Base-by-base conservation (phyloP, 2,797 vertebrate genomes). In the Neosalanx taihuensis region DNA sequence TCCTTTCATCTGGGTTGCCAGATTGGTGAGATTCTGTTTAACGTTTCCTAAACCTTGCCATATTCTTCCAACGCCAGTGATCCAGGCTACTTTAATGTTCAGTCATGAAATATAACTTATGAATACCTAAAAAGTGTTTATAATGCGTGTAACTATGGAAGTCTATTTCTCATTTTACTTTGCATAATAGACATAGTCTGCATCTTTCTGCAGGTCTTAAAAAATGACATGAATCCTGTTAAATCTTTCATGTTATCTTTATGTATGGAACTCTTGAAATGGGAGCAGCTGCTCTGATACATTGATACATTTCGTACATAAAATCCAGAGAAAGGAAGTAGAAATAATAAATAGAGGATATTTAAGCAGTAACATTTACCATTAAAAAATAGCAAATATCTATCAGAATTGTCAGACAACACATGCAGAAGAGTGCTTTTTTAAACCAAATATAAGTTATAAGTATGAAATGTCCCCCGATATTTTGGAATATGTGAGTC, bases 311-410 rank as follows among this genome's bases (percentile, higher is more conserved):
- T 17, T 51, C 23, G 41, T 58, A 57, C 75, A 69, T 18, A 37
- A 58, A 35, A 81, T 66, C 69, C n/a, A 26, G 13, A 13, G 15
- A 78, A 71, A 79, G 64, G 30, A 76, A 79, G 74, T 73, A 76
- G 53, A 83, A 81, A 85, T 69, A 85, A 89, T 88, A 88, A 88
- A 88, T 87, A 89, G 51, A 68, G 23, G 2, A 84, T 69, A 57
- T 68, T 71, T 49, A 80, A 73, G 64, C 56, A 6, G 70, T 74
- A 71, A 67, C 41, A n/a, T 66, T 67, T 7, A 78, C 75, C 6
- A 64, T 82, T 75, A 81, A 74, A 84, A 77, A 85, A 76, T 4
- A 68, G 5, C 33, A 70, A 77, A 59, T 41, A 72, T 68, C 62
- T 33, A 71, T 64, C 59, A 51, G 62, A 64, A 76, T 20, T 71